phyloP scores from a whole-genome alignment of 2,797 vertebrate species.

The Scyliorhinus canicula region DNA sequence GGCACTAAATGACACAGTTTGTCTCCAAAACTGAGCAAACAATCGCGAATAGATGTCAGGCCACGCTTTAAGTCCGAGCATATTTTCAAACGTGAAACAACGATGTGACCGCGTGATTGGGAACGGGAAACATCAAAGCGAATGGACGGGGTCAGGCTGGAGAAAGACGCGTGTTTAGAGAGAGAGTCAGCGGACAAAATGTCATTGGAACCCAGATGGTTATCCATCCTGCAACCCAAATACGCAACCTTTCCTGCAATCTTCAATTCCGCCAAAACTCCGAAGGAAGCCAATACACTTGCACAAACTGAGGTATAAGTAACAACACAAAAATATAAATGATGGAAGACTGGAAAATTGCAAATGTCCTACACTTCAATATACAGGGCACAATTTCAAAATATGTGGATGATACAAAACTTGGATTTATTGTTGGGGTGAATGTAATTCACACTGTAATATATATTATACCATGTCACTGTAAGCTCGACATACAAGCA shows the following conservation, averaged over 20 bases:
- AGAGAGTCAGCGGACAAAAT: background rate
- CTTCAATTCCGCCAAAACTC: background rate
- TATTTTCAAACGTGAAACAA: background rate
- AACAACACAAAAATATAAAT: background rate
- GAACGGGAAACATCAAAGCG: background rate
- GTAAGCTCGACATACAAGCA: no score
- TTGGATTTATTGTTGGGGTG: background rate
- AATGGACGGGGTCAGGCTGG: background rate
- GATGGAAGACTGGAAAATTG: background rate
- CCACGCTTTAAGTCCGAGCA: background rate
- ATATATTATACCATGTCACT: no score
- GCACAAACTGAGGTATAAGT: background rate
- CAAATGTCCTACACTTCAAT: background rate
- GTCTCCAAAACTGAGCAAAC: background rate
- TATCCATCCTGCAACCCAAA: background rate
- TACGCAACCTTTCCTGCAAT: background rate
- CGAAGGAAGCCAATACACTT: background rate
- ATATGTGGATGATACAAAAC: background rate
- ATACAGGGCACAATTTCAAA: background rate
- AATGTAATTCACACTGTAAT: no score
- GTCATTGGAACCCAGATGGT: background rate
- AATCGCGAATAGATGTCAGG: background rate
- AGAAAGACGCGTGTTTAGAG: background rate
- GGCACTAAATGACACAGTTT: background rate
- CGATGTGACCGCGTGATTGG: background rate